Conservation (phyloP, 2,888 invertebrate species). For the Drosophila meridiana region DNA sequence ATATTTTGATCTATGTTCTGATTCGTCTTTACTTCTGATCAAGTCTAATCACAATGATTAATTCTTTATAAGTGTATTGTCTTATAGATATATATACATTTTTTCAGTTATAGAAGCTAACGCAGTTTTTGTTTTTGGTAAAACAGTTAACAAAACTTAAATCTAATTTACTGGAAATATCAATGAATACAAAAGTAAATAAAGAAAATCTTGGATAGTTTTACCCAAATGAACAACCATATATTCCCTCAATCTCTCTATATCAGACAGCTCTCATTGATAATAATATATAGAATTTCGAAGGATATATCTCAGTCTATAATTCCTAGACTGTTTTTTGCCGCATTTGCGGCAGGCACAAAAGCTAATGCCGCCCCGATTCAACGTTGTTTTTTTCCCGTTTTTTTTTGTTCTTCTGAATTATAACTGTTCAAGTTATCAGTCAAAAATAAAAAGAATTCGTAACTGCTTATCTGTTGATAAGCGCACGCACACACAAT, state of each 20-base stretch:
- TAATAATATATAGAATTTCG: neutral
- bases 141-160: no score
- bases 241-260: neutral
- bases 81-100: no score
- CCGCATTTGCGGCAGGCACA: slow-evolving; percentile 31
- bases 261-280: neutral
- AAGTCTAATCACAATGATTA: no score
- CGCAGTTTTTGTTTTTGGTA: no score
- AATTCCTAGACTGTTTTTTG: neutral
- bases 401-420: slow-evolving; percentile 10
- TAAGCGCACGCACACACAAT: slow-evolving; percentile 42
- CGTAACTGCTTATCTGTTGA: slow-evolving; percentile 66
- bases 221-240: no score
- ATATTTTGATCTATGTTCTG: neutral
- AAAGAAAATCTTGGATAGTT: no score
- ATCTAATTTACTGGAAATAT: no score
- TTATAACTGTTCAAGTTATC: slow-evolving; percentile 58
- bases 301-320: neutral
- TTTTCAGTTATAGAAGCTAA: no score
- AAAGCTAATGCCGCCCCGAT: slow-evolving; percentile 57
- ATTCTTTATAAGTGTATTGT: no score
- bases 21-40: no score
- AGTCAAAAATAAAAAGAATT: slow-evolving; percentile 61
- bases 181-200: no score
- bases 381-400: neutral